These are phyloP conservation scores for Ophiodon elongatus DNA, from an alignment of 2,113 vertebrate species.

Conservation along the genomic window DNA sequence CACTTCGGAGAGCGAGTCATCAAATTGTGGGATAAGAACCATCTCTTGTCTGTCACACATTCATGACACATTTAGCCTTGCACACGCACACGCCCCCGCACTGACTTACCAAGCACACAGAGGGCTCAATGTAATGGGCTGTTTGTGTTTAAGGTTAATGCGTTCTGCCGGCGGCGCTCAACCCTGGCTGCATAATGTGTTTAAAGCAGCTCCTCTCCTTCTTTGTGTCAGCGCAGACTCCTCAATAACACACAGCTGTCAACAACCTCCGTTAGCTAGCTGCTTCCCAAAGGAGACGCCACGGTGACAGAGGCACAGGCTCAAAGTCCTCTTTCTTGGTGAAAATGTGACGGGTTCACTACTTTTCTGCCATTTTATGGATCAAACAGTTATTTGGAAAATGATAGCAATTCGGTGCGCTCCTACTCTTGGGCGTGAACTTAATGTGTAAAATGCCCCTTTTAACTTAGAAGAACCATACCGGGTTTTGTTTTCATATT, in stretches of 20 bases:
- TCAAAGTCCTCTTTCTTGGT: neutral
- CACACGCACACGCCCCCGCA: neutral
- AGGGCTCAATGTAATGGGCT: slow-evolving; percentile 5
- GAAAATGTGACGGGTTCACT: neutral
- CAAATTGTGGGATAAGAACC: slow-evolving; percentile 40
- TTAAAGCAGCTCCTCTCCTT: slow-evolving; percentile 12
- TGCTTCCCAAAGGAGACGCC: neutral
- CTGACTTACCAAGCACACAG: neutral
- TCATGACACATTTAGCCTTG: slow-evolving; percentile 28
- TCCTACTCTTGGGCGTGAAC: too few relatives aligned
- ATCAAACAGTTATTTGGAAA: neutral
- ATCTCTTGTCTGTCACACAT: slow-evolving; percentile 31
- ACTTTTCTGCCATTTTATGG: neutral
- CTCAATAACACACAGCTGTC: slow-evolving; percentile 17
- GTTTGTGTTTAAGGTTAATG: slow-evolving; percentile 37
- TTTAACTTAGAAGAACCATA: neutral
- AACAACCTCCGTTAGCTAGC: neutral
- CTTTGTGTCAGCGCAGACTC: neutral
- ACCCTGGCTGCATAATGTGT: slow-evolving; percentile 15
- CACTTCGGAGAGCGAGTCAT: slow-evolving; percentile 67
- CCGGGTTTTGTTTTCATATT: too few relatives aligned
- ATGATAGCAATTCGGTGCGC: neutral
- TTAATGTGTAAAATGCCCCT: neutral
- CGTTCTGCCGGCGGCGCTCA: slow-evolving; percentile 21
- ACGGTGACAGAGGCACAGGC: neutral